Evolutionary conservation across 92 coral and sea anemone genomes (phyloP).

Genomic region (Parazoanthus atlanticus): DNA sequence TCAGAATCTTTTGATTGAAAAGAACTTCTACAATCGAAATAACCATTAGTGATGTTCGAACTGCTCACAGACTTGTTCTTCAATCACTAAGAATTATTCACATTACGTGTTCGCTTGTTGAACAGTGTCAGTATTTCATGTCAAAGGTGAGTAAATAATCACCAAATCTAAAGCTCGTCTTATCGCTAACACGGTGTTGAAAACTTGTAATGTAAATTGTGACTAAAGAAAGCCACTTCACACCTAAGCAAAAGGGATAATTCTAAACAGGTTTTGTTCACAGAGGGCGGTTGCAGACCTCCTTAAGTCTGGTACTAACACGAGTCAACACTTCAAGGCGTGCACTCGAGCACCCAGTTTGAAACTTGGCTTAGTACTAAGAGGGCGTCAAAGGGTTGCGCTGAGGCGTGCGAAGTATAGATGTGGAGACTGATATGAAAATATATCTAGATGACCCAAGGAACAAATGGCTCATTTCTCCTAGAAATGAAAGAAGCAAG

Average conservation of each 20-base stretch:
- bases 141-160: slow-evolving; percentile 22
- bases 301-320: neutral
- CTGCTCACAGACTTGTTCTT: slow-evolving; percentile 12
- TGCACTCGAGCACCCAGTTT: neutral
- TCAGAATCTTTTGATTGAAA: slow-evolving; percentile 74
- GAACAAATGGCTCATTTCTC: slow-evolving; percentile 73
- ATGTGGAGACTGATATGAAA: slow-evolving; percentile 36
- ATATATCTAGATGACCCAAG: slow-evolving; percentile 35
- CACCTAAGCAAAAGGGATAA: slow-evolving; percentile 23
- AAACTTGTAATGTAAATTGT: slow-evolving; percentile 61
- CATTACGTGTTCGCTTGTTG: slow-evolving; percentile 13
- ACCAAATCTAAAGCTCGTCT: slow-evolving; percentile 53
- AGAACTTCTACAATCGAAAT: slow-evolving; percentile 61
- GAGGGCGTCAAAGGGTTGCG: slow-evolving; percentile 38
- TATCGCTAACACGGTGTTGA: slow-evolving; percentile 61
- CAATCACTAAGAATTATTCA: slow-evolving; percentile 22
- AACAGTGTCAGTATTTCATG: slow-evolving; percentile 8
- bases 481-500: slow-evolving; percentile 62
- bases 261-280: slow-evolving; percentile 6
- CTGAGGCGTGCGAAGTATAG: slow-evolving; percentile 21
- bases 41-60: slow-evolving; percentile 61
- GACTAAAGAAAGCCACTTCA: slow-evolving; percentile 57
- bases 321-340: slow-evolving; percentile 2
- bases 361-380: slow-evolving; percentile 12
- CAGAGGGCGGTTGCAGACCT: neutral